These are phyloP conservation scores for Cryptus viduatorius DNA, from an alignment of 2,888 invertebrate genomes.

Conservation along the genomic window DNA sequence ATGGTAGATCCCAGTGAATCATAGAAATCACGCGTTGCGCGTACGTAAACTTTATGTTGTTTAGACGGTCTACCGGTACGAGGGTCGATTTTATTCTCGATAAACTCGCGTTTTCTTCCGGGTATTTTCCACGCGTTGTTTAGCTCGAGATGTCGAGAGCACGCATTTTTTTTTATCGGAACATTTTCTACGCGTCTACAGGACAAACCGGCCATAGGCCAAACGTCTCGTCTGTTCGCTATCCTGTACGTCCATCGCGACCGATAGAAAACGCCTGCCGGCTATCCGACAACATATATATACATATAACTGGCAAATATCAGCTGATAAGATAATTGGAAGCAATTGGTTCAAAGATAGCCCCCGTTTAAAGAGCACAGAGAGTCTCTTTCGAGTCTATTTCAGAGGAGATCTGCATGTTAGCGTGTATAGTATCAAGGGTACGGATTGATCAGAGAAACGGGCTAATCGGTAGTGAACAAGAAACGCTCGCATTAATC, in stretches of 20 bases:
- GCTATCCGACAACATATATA: constrained; percentile 38
- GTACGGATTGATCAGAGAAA: constrained; percentile 60
- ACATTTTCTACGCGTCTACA: not conserved
- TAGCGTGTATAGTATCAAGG: constrained; percentile 29
- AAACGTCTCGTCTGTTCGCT: not conserved
- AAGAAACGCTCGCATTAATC: constrained; percentile 34
- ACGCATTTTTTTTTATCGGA: not conserved
- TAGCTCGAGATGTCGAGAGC: not conserved
- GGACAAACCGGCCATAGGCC: not conserved
- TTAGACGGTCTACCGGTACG: not conserved
- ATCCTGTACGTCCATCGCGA: not conserved
- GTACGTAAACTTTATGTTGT: not conserved
- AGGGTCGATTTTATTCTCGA: not conserved
- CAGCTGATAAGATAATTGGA: constrained; percentile 82
- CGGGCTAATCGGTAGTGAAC: constrained; percentile 51
- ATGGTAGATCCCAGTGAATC: not conserved
- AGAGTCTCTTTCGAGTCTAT: constrained; percentile 55
- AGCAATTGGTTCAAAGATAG: constrained; percentile 75
- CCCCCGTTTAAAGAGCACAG: constrained; percentile 65
- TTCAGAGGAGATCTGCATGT: constrained; percentile 51
- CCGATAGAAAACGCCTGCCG: constrained; percentile 33
- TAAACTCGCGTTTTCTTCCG: not conserved
- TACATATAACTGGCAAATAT: constrained; percentile 76
- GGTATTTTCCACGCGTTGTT: not conserved
- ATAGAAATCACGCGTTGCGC: not conserved